Evolutionary conservation across 2,888 invertebrate species (phyloP).

Genomic region (Myopa testacea): DNA sequence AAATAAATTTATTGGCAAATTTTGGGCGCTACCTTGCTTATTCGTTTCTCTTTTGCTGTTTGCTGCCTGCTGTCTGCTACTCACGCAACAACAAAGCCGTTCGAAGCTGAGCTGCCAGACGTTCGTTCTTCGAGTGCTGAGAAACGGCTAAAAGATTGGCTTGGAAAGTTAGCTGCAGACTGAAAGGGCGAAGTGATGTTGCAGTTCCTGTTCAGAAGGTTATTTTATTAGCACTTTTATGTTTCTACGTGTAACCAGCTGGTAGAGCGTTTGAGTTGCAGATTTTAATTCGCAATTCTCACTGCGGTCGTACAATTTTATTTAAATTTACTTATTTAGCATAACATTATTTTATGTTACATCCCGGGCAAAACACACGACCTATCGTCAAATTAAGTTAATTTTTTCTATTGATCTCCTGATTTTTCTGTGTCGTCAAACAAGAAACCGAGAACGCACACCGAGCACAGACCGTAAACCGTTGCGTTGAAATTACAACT

Average conservation of each 20-base stretch:
- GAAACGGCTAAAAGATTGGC: neutral
- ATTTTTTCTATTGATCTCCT: no score
- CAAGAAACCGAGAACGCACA: conserved; percentile 5
- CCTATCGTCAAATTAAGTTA: no score
- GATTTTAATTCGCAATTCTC: no score
- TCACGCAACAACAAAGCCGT: neutral
- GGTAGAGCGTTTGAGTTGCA: no score
- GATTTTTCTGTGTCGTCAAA: neutral
- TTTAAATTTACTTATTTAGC: no score
- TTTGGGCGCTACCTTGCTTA: conserved; percentile 6
- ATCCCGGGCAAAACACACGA: no score
- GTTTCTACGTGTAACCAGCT: neutral
- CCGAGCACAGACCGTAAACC: conserved; percentile 30
- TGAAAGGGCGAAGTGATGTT: neutral
- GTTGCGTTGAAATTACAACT: conserved; percentile 44
- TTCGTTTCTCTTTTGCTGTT: neutral
- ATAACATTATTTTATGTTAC: no score
- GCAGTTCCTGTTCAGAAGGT: neutral
- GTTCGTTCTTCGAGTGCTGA: neutral
- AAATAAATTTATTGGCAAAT: conserved; percentile 17
- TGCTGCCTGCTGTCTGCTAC: neutral
- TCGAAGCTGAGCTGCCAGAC: neutral
- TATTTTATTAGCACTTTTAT: conserved; percentile 11
- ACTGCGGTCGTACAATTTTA: no score
- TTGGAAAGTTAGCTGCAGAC: neutral